Base-by-base conservation (phyloP, 2,797 vertebrate species). In the Manis javanica region DNA sequence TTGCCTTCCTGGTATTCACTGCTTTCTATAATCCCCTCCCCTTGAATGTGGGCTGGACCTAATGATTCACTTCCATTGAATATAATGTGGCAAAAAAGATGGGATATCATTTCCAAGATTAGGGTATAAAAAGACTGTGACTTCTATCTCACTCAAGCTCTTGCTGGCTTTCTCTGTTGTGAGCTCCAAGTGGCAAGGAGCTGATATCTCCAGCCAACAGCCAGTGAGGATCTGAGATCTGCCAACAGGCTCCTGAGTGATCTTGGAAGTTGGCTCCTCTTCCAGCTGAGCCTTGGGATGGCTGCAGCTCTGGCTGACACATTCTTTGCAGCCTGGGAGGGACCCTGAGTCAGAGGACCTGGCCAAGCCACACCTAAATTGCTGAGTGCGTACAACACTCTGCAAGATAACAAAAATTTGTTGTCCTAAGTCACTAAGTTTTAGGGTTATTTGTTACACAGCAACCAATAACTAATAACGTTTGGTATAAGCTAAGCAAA, bases 1-100 rank as follows among this genome's bases (percentile, higher is more conserved):
- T 13, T n/a, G 0, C 0, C 75, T 24, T 71, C 13, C 19, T 59
- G 23, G 21, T 63, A 71, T 51, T 57, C 23, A 15, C 0, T 0
- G 29, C 24, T 14, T 26, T n/a, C n/a, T 29, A 7, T 55, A 24
- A 81, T 37, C 34, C 16, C 55, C 8, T 59, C 37, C 21, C 49
- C 46, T 51, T 7, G 34, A 64, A 16, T 64, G 34, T 82, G 39
- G 46, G 57, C 57, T 61, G 34, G 14, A 31, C 68, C 49, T 55
- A 66, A 42, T 4, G 39, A 78, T 29, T 64, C 14, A 3, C 39
- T 87, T 64, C 21, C 69, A 72, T 83, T 11, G 10, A 66, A 31
- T 64, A 16, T 34, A 55, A 55, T 9, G 61, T 26, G 55, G n/a
- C 34, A 72, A 61, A 81, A 39, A 77, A 16, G 57, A 86, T 26